Percentiles rank a stretch among this genome's conserved stretches.
phyloP scores from a whole-genome alignment of 1,140 invertebrate species.

The Cydia splendana region DNA sequence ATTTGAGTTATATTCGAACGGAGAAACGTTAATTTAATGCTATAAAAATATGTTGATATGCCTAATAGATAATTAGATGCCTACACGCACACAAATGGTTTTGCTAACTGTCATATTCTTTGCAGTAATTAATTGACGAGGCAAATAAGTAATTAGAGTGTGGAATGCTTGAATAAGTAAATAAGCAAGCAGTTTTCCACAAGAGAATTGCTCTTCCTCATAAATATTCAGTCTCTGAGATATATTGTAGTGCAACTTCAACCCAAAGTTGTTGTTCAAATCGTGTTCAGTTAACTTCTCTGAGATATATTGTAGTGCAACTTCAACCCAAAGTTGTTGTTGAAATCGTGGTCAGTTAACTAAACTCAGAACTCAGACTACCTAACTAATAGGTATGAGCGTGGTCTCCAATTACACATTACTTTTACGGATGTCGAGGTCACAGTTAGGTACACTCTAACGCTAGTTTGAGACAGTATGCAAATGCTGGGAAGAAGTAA shows the following conservation, averaged over 20 bases:
- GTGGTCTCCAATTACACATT: background rate
- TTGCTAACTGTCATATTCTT: background rate
- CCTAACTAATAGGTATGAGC: background rate
- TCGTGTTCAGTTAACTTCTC: too few species aligned
- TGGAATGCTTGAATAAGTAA: background rate
- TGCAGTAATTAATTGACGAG: background rate
- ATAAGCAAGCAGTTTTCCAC: background rate
- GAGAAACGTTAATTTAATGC: too few species aligned
- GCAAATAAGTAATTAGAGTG: background rate
- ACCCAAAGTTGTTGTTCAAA: background rate
- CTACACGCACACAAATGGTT: background rate
- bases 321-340: background rate
- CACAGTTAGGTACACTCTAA: too few species aligned
- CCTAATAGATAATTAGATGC: background rate
- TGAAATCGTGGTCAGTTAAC: too few species aligned
- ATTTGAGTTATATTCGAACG: too few species aligned
- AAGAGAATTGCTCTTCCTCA: background rate
- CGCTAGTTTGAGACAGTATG: background rate
- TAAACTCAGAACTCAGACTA: background rate
- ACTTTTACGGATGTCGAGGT: too few species aligned
- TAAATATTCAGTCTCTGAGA: background rate
- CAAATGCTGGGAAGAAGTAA: background rate
- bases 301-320: conserved; percentile 2
- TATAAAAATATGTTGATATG: too few species aligned
- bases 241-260: conserved; percentile 7